Evolutionary conservation across 2,113 vertebrate species (phyloP), one percentile per base, ranked within the genome.

Genomic region (Stomatorhinus ivindoensis): DNA sequence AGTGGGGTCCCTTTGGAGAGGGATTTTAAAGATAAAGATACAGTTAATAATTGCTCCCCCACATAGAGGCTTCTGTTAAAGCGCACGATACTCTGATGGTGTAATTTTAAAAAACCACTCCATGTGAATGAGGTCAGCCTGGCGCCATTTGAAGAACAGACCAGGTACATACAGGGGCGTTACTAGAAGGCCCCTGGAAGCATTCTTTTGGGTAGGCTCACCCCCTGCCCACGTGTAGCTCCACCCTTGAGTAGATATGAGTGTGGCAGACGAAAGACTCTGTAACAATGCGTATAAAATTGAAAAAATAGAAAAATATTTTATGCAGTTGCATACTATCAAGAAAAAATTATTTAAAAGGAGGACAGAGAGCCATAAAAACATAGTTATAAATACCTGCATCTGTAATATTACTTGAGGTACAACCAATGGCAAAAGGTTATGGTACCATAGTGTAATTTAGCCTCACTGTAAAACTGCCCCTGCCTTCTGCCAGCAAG

Each of bases 381-480:
- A 73, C 31, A 31, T n/a, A 27, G 65, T 21, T n/a, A 61, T n/a
- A 61, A n/a, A 73, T 73, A 31, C 65, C 11, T 55, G n/a, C n/a
- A 55, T 35, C 10, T 39, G 13, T 76, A 35, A 76, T 5, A 35
- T 76, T 39, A 42, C 31, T 76, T 76, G 31, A 76, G 31, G 35
- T 76, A 76, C 11, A 76, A 65, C 19, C 39, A 86, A 15, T 17
- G 48, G 13, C 31, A 86, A 65, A 82, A 69, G 39, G 42, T 21
- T 39, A 61, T 89, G 8, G 35, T 50, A 48, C 65, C 44, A 65
- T 11, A 10, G 55, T 35, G 44, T 46, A 80, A 90, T 87, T 90
- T 80, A 87, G 48, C 31, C 61, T 87, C 46, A 31, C 4, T 86
- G 55, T 48, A 84, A 87, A 3, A 89, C 89, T 93, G 90, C 91